A percentile compares a stretch with the other conserved stretches of the same genome.
These are phyloP conservation scores for Agrotis segetum DNA, from an alignment of 2,888 invertebrate species.

Conservation along the genomic window DNA sequence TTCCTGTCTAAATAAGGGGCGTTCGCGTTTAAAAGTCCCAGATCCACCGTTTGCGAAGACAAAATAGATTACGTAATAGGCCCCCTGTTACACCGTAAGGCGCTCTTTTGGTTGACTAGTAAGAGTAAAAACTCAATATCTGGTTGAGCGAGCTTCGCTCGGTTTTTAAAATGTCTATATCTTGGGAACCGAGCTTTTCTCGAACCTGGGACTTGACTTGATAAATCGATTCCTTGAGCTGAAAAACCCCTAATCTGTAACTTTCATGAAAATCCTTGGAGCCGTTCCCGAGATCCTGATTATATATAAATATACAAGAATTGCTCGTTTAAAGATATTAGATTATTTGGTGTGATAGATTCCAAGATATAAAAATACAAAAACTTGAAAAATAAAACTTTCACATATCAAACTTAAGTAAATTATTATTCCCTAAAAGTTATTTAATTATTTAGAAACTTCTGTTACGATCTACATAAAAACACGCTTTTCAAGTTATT, in stretches of 20 bases:
- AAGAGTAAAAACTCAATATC: too few relatives aligned
- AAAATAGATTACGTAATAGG: conserved; percentile 72
- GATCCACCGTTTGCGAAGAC: conserved; percentile 64
- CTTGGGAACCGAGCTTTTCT: too few relatives aligned
- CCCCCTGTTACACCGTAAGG: conserved; percentile 50
- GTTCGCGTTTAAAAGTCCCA: conserved; percentile 68
- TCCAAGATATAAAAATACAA: neutral
- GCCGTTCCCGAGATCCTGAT: too few relatives aligned
- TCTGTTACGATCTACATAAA: neutral
- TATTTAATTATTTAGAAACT: conserved; percentile 13
- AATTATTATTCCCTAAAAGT: conserved; percentile 33
- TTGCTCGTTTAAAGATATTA: too few relatives aligned
- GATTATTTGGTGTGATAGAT: conserved; percentile 29
- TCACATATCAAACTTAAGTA: neutral
- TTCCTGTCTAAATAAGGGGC: conserved; percentile 64
- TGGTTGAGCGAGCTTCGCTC: too few relatives aligned
- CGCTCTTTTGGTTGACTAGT: conserved; percentile 39
- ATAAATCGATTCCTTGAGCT: too few relatives aligned
- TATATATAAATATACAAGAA: too few relatives aligned
- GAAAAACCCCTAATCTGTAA: too few relatives aligned
- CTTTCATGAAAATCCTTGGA: too few relatives aligned
- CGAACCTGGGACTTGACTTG: too few relatives aligned
- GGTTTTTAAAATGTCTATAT: too few relatives aligned
- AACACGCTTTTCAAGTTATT: neutral
- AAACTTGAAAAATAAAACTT: too few relatives aligned